A percentile compares a stretch with the other conserved stretches of the same genome.
These are phyloP conservation scores for Enteromius viviparus DNA, from an alignment of 2,797 vertebrate species.

Conservation along the genomic window DNA sequence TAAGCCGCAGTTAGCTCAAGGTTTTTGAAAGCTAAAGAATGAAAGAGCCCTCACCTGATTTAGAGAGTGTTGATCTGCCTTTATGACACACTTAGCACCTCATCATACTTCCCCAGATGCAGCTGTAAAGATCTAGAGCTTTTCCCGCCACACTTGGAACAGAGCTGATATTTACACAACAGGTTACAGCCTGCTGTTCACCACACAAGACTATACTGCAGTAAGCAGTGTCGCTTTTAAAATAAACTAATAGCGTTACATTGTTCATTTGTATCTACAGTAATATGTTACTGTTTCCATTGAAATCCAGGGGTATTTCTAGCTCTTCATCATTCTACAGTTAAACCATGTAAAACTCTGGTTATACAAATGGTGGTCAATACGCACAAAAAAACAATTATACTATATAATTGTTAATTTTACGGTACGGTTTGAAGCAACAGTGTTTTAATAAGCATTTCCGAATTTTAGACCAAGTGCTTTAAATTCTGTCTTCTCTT, in stretches of 20 bases:
- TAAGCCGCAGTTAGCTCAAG: constrained; percentile 43
- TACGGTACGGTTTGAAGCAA: too few relatives aligned
- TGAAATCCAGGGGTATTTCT: background rate
- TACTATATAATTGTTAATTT: too few relatives aligned
- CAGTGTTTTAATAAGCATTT: too few relatives aligned
- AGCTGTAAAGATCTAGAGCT: constrained; percentile 64
- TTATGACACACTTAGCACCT: constrained; percentile 81
- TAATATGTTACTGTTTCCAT: background rate
- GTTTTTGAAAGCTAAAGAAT: constrained; percentile 61
- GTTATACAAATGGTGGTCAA: too few relatives aligned
- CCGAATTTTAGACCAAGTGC: too few relatives aligned
- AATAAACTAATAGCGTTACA: background rate
- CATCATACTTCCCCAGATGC: constrained; percentile 78
- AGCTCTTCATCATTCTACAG: background rate
- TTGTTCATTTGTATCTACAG: background rate
- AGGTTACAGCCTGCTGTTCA: constrained; percentile 30
- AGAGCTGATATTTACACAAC: constrained; percentile 62
- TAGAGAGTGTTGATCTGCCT: constrained; percentile 72
- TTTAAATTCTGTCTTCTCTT: too few relatives aligned
- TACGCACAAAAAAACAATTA: background rate
- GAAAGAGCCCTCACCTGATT: constrained; percentile 68
- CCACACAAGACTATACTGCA: background rate
- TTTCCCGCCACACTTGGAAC: constrained; percentile 67
- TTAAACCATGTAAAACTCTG: too few relatives aligned
- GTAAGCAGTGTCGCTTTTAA: background rate